phyloP scores from a whole-genome alignment of 1,140 invertebrate genomes.

The Phortica variegata region DNA sequence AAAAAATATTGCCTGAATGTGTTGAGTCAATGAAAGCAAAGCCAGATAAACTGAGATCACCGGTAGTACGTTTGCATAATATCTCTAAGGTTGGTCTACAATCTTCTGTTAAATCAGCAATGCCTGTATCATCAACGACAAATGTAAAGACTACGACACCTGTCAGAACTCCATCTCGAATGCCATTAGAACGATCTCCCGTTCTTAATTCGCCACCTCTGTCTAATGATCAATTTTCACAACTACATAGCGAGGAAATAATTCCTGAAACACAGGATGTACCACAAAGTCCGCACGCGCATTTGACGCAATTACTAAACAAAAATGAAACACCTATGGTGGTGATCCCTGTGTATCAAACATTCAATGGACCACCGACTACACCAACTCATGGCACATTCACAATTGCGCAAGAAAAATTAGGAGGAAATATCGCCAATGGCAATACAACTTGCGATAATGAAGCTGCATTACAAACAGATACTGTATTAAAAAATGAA shows the following conservation, averaged over 20 bases:
- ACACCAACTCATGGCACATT: background rate
- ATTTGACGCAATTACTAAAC: conserved; percentile 14
- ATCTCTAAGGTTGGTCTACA: too few relatives aligned
- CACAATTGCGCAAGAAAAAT: background rate
- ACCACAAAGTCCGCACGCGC: background rate
- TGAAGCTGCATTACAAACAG: too few relatives aligned
- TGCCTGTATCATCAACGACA: too few relatives aligned
- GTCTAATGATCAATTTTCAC: background rate
- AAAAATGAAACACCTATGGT: conserved; percentile 6
- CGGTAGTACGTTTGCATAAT: conserved; percentile 9
- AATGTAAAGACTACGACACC: background rate
- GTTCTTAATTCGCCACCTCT: too few relatives aligned
- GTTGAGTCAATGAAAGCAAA: background rate
- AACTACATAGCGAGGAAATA: conserved; percentile 13
- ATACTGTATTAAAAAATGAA: too few relatives aligned
- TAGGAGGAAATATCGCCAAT: background rate
- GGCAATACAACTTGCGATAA: too few relatives aligned
- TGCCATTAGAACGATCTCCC: background rate
- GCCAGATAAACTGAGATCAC: background rate
- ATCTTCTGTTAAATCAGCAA: too few relatives aligned
- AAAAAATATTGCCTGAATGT: background rate
- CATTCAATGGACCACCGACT: background rate
- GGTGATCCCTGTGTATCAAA: conserved; percentile 11
- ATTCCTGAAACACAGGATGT: conserved; percentile 34
- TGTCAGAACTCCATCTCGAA: background rate